These are phyloP conservation scores for Stenolophus ochropezus DNA, from an alignment of 2,888 invertebrate species.

Conservation along the genomic window DNA sequence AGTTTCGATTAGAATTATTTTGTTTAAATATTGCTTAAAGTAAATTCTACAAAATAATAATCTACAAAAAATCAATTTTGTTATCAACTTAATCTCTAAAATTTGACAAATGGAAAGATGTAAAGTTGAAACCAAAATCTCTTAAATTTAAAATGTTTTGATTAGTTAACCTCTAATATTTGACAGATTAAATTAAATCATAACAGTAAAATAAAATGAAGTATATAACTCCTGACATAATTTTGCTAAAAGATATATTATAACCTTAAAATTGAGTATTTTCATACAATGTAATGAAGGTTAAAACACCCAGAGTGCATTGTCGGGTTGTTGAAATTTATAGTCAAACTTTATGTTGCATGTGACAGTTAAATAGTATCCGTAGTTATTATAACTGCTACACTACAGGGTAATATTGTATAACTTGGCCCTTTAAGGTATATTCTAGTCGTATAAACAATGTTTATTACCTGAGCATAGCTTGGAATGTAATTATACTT, in stretches of 20 bases:
- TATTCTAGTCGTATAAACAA: constrained; percentile 4
- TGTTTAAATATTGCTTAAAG: too few species aligned
- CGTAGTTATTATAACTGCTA: constrained; percentile 37
- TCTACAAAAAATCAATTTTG: too few species aligned
- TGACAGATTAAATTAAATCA: too few species aligned
- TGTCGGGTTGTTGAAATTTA: constrained; percentile 8
- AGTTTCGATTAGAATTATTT: not conserved
- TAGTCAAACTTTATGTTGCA: constrained; percentile 28
- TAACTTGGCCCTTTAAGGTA: constrained; percentile 43
- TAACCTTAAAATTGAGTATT: not conserved
- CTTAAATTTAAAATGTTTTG: too few species aligned
- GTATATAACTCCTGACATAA: too few species aligned
- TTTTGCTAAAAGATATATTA: too few species aligned
- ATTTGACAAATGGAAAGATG: too few species aligned
- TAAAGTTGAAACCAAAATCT: too few species aligned
- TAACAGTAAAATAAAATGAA: too few species aligned
- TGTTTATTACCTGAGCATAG: constrained; percentile 8
- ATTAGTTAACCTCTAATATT: too few species aligned
- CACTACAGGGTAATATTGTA: constrained; percentile 16
- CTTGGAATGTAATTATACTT: constrained; percentile 1
- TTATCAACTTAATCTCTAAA: too few species aligned
- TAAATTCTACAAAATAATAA: too few species aligned
- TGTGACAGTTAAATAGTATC: constrained; percentile 36
- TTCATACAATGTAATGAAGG: constrained; percentile 16
- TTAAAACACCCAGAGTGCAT: not conserved